phyloP scores from a whole-genome alignment of 2,797 vertebrate genomes.

The Coregonus sp. region DNA sequence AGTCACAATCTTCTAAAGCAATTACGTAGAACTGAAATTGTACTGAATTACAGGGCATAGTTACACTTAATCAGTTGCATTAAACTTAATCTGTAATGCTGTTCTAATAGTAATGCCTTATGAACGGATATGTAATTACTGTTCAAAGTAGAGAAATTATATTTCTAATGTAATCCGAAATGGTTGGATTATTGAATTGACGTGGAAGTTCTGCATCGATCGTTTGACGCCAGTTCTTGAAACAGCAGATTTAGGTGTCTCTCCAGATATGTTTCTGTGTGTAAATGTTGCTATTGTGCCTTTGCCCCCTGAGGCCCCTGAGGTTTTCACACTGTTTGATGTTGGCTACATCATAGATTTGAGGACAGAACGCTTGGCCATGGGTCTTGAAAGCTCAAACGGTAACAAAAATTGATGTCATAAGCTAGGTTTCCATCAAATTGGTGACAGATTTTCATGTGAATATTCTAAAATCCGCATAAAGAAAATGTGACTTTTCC shows the following conservation, averaged over 20 bases:
- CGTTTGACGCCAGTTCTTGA: not conserved
- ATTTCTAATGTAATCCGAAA: not conserved
- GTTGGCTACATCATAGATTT: not conserved
- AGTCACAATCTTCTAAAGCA: conserved; percentile 3
- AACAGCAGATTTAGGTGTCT: not conserved
- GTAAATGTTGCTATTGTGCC: conserved; percentile 53
- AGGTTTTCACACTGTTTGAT: conserved; percentile 17
- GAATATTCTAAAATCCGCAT: too few species aligned
- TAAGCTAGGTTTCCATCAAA: not conserved
- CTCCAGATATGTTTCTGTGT: conserved; percentile 18
- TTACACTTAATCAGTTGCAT: conserved; percentile 21
- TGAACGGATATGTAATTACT: conserved; percentile 38
- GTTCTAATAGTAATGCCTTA: conserved; percentile 49
- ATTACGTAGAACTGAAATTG: not conserved
- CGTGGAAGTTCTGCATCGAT: not conserved
- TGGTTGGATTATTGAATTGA: not conserved
- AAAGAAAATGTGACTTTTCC: too few species aligned
- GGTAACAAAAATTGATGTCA: not conserved
- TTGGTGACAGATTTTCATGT: too few species aligned
- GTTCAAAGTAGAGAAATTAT: conserved; percentile 23
- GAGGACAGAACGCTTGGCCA: conserved; percentile 2
- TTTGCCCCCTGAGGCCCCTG: conserved; percentile 41
- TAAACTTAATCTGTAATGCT: conserved; percentile 20
- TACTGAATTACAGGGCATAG: conserved; percentile 14
- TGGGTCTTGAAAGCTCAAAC: conserved; percentile 6